phyloP scores from a whole-genome alignment of 92 coral and sea anemone species.

The Porites divaricata region DNA sequence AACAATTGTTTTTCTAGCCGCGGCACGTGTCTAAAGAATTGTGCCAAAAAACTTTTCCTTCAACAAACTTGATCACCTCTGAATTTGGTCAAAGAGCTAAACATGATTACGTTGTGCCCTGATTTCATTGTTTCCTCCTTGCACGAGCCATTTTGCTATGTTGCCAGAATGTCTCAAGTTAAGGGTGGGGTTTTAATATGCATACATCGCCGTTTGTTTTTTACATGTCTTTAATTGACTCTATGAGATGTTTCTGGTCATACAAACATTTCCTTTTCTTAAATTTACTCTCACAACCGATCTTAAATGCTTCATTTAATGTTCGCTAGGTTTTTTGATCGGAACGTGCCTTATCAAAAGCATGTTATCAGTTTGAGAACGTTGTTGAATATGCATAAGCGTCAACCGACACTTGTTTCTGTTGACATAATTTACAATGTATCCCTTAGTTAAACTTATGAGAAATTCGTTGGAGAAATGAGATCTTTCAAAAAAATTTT shows the following conservation, averaged over 20 bases:
- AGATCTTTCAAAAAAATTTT: neutral
- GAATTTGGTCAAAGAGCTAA: conserved; percentile 27
- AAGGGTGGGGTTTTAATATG: neutral
- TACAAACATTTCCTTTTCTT: neutral
- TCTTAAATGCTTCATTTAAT: too few species aligned
- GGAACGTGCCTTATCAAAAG: neutral
- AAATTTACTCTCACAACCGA: neutral
- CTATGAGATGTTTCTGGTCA: conserved; percentile 4
- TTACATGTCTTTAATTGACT: neutral
- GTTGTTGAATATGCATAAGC: conserved; percentile 38
- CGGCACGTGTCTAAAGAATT: conserved; percentile 70
- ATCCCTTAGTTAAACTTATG: conserved; percentile 22
- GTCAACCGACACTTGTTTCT: conserved; percentile 26
- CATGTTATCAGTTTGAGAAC: neutral
- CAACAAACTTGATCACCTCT: conserved; percentile 34
- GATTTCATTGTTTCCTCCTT: neutral
- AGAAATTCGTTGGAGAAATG: conserved; percentile 3
- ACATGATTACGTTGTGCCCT: conserved; percentile 3
- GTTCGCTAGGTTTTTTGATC: neutral
- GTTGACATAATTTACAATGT: conserved; percentile 22
- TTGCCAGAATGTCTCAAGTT: neutral
- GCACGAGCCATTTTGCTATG: conserved; percentile 15
- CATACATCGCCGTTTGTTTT: conserved; percentile 64
- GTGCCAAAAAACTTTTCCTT: conserved; percentile 21
- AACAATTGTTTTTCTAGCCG: neutral